phyloP scores from a whole-genome alignment of 2,888 invertebrate genomes.

The Microplitis deprimator region DNA sequence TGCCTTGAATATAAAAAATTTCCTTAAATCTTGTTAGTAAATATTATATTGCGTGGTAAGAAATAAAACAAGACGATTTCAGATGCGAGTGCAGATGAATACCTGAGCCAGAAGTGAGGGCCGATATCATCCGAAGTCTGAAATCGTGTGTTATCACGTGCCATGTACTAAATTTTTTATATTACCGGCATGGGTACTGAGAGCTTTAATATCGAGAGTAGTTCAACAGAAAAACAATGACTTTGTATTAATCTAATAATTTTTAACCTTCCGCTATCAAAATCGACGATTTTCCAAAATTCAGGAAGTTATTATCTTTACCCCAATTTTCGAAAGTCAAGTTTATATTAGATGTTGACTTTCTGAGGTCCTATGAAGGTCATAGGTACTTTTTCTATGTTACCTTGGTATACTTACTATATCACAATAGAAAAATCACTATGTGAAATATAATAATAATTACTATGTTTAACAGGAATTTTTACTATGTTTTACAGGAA shows the following conservation, averaged over 20 bases:
- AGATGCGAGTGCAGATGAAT: too few relatives aligned
- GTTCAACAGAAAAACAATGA: too few relatives aligned
- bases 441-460: neutral
- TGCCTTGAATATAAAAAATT: neutral
- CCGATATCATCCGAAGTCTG: too few relatives aligned
- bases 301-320: neutral
- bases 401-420: neutral
- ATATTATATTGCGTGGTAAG: too few relatives aligned
- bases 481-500: neutral
- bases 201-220: too few relatives aligned
- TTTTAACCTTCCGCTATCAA: neutral
- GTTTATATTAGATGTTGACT: neutral
- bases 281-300: neutral
- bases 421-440: too few relatives aligned
- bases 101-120: too few relatives aligned
- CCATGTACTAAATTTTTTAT: too few relatives aligned
- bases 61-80: too few relatives aligned
- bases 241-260: neutral
- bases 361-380: neutral
- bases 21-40: neutral
- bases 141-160: too few relatives aligned
- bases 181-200: too few relatives aligned
- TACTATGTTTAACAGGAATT: neutral
- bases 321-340: neutral
- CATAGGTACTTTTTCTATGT: neutral